Base-by-base conservation (phyloP, 2,113 vertebrate genomes). In the Pteruthius melanotis region DNA sequence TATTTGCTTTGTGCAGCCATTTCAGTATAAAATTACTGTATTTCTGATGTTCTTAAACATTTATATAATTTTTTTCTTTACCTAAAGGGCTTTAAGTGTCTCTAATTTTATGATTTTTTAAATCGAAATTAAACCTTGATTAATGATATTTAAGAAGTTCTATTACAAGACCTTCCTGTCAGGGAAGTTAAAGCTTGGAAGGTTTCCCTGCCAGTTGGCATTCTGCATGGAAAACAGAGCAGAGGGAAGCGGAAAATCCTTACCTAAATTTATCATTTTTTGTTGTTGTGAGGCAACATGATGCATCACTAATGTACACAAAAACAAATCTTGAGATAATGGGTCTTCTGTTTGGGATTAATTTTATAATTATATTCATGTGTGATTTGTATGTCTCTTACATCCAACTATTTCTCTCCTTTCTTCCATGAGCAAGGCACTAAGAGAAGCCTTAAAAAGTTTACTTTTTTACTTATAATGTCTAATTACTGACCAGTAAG, bases 131-230 rank as follows among this genome's bases (percentile, higher is more conserved):
- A 90, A 66, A 88, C 53, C 66, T 89, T 95, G 93, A 77, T 96
- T 91, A 90, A 85, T 69, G 15, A 37, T 93, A 83, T 96, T 97
- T 96, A 63, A 86, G 65, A 90, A 95, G 52, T 89, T 89, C 90
- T 57, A 71, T 94, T 91, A 40, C 54, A 92, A 89, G 83, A 78
- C 80, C 76, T 98, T 96, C 97, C 97, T 97, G 97, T 88, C 76
- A 94, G 95, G 97, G 97, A 97, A 97, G 75, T 95, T 89, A 85
- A 85, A 84, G 54, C 80, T 94, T 94, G 94, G 94, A 97, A 97
- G 89, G n/a, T 95, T 94, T 97, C 92, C 74, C 90, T 97, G 95
- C 60, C 93, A 83, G 40, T 92, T 97, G 97, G 97, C 97, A 95
- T 95, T 96, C 84, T 90, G 15, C 54, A 16, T 94, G 97, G 97